Evolutionary conservation across 2,113 vertebrate species (phyloP), one percentile per base, ranked within the genome.

Genomic region (Chloropsis hardwickii): DNA sequence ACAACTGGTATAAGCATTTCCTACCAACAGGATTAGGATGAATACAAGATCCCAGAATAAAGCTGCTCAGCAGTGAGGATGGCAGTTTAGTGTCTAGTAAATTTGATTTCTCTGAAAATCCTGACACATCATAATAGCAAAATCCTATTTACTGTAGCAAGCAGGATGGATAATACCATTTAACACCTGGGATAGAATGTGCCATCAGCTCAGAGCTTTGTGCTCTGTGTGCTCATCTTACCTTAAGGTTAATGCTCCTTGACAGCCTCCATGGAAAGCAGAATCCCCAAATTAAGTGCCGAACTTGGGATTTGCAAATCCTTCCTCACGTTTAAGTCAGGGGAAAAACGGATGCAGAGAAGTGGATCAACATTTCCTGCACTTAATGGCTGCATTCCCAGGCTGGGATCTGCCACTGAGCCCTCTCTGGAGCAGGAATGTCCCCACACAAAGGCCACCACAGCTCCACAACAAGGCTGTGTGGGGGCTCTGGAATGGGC

Each of bases 111-210:
- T 73, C 95, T 92, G 97, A 97, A 98, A 98, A 98, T 97, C 98
- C 98, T 98, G 98, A 98, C 98, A 98, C 98, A 98, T 98, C 98
- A 98, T 98, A 98, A 98, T 98, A 97, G 97, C 85, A 60, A 98
- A 98, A 98, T 98, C 98, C 98, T 98, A 98, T 98, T 98, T 98
- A 98, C 97, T 98, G 97, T 81, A 97, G 97, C 97, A 97, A 97
- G 97, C 95, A 93, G 97, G 97, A 97, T 72, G 97, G 97, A 97
- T 98, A 98, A 98, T 98, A 94, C 98, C 97, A 98, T 98, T 98
- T 98, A 98, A 98, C 98, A 98, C 98, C 97, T 96, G 96, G 95
- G 89, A 96, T 83, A 96, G 97, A 62, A 83, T 88, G 86, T 95
- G 97, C 97, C 97, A 97, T 96, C 96, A 90, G 94, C 97, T 97